A percentile compares a stretch with the other conserved stretches of the same genome.
phyloP scores from a whole-genome alignment of 2,888 invertebrate species.

The Abrostola tripartita region DNA sequence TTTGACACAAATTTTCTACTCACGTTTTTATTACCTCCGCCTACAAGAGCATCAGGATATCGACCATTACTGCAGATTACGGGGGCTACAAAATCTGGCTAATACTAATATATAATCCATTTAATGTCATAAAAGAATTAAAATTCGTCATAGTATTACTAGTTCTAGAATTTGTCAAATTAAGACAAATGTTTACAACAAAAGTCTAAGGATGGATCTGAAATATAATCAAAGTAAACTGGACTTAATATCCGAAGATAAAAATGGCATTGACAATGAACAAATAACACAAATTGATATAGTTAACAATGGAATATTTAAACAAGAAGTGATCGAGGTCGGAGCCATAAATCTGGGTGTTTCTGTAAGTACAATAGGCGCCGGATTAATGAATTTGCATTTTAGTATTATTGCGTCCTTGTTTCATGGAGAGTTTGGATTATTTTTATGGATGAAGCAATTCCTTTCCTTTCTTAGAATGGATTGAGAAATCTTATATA shows the following conservation, averaged over 20 bases:
- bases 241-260: background rate
- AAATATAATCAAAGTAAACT: background rate
- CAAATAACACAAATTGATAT: slow-evolving; percentile 4
- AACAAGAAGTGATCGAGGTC: slow-evolving; percentile 19
- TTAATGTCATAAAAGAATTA: too few species aligned
- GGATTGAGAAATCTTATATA: background rate
- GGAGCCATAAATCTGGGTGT: slow-evolving; percentile 15
- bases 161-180: too few species aligned
- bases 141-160: too few species aligned
- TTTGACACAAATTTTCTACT: too few species aligned
- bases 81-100: too few species aligned
- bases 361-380: slow-evolving; percentile 15
- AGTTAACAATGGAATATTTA: background rate
- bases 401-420: slow-evolving; percentile 34
- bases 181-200: too few species aligned
- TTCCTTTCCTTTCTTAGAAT: background rate
- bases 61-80: too few species aligned
- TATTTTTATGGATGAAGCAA: slow-evolving; percentile 10
- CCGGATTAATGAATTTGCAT: slow-evolving; percentile 32
- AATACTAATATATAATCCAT: too few species aligned
- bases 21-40: too few species aligned
- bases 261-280: background rate
- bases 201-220: too few species aligned
- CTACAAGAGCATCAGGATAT: too few species aligned
- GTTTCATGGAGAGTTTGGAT: slow-evolving; percentile 22